Conservation (phyloP, 2,888 invertebrate genomes). For the Tyria jacobaeae region DNA sequence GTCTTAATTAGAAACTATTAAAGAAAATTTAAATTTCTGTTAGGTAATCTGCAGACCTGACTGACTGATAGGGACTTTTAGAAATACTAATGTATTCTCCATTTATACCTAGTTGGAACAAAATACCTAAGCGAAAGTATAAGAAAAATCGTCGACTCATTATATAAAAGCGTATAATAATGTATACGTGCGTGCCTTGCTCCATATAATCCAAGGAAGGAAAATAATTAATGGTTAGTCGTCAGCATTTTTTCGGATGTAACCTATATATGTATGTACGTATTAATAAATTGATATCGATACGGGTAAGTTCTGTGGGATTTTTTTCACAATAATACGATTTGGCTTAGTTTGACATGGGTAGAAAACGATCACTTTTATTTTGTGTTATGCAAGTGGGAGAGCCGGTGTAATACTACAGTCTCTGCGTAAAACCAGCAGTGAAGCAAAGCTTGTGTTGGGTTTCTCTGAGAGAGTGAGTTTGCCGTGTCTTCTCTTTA, state of each 20-base stretch:
- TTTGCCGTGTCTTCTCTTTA: no score
- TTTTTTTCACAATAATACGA: background rate
- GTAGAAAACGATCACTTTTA: no score
- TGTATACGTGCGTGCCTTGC: background rate
- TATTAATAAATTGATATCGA: background rate
- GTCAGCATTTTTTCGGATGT: constrained; percentile 15
- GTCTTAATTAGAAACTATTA: no score
- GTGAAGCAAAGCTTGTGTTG: no score
- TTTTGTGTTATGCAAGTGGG: no score
- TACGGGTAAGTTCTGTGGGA: background rate
- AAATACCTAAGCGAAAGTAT: background rate
- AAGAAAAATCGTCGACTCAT: constrained; percentile 1
- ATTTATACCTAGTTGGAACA: background rate
- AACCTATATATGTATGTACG: background rate
- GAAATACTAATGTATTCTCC: background rate
- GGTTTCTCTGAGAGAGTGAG: no score
- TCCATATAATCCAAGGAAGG: constrained; percentile 6
- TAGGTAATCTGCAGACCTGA: background rate
- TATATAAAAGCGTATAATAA: constrained; percentile 8
- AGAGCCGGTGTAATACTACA: no score
- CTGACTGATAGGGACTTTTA: background rate
- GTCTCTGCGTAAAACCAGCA: no score
- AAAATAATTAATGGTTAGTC: constrained; percentile 21
- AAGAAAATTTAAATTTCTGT: no score
- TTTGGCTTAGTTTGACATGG: background rate